These are phyloP conservation scores for Gonatopus flavifemur DNA, from an alignment of 1,140 invertebrate genomes.

Conservation along the genomic window DNA sequence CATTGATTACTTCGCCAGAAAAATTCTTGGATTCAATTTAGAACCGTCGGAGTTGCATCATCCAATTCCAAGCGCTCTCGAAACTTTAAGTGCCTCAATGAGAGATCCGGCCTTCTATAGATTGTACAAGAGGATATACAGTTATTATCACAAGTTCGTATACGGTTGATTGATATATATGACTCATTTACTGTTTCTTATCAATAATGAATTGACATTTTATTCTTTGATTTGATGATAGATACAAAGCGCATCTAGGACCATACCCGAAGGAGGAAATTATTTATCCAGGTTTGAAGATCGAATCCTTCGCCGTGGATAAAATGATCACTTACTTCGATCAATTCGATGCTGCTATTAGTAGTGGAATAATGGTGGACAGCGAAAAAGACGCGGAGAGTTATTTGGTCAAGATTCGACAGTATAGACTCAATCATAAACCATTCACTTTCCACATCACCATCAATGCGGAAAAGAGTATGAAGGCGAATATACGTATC, in stretches of 20 bases:
- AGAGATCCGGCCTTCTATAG: constrained; percentile 71
- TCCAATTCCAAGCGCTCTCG: constrained; percentile 57
- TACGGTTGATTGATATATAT: not conserved
- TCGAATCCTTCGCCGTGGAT: constrained; percentile 65
- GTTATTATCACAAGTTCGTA: constrained; percentile 51
- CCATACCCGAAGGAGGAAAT: constrained; percentile 66
- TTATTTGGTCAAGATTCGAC: constrained; percentile 37
- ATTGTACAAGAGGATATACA: constrained; percentile 63
- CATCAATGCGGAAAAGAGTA: constrained; percentile 61
- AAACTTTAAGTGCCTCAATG: constrained; percentile 62
- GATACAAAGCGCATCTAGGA: constrained; percentile 54
- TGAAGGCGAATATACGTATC: constrained; percentile 62
- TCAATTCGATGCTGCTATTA: constrained; percentile 67
- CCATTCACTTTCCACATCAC: constrained; percentile 66
- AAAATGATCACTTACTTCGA: constrained; percentile 73
- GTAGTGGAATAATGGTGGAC: constrained; percentile 62
- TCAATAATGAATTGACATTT: not conserved
- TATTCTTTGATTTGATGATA: constrained; percentile 4
- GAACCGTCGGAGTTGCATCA: constrained; percentile 57
- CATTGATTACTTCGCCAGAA: constrained; percentile 53
- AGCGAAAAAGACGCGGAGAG: constrained; percentile 33
- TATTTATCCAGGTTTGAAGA: constrained; percentile 63
- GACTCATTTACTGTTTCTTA: not conserved
- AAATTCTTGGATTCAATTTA: constrained; percentile 52
- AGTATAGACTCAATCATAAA: constrained; percentile 61